phyloP scores from a whole-genome alignment of 2,888 invertebrate genomes.

The Liposcelis brunnea region DNA sequence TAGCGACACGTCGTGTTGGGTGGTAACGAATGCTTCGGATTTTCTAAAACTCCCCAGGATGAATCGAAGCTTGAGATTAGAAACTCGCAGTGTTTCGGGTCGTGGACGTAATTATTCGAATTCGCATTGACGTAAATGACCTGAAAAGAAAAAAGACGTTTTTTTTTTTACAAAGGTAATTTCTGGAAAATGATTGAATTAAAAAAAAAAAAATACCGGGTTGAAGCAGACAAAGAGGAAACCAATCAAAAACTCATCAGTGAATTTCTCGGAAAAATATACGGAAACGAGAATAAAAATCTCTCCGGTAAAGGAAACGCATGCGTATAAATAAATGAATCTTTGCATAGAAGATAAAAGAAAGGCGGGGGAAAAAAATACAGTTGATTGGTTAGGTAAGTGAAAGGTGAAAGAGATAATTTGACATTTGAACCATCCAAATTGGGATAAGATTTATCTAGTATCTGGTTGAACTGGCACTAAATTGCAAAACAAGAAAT shows the following conservation, averaged over 20 bases:
- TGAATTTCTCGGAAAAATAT: too few species aligned
- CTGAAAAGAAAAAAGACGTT: constrained; percentile 31
- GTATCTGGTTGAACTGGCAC: too few species aligned
- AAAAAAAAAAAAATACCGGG: background rate
- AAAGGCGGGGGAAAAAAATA: too few species aligned
- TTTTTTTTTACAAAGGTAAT: too few species aligned
- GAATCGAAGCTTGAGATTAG: constrained; percentile 56
- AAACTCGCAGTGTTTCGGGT: constrained; percentile 58
- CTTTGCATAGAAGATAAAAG: constrained; percentile 6
- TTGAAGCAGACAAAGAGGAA: constrained; percentile 2
- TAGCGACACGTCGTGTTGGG: constrained; percentile 70
- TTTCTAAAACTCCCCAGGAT: constrained; percentile 52
- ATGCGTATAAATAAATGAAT: background rate
- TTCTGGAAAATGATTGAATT: background rate
- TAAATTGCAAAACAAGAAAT: too few species aligned
- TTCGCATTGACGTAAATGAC: constrained; percentile 57
- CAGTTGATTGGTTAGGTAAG: too few species aligned
- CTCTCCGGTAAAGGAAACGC: background rate
- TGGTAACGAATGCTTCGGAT: constrained; percentile 59
- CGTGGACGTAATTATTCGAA: constrained; percentile 54
- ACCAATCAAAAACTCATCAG: background rate
- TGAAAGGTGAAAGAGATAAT: too few species aligned
- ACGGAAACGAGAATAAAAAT: background rate
- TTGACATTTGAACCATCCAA: too few species aligned
- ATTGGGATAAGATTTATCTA: too few species aligned